phyloP scores from a whole-genome alignment of 2,888 invertebrate species.

The Slavum lentiscoides region DNA sequence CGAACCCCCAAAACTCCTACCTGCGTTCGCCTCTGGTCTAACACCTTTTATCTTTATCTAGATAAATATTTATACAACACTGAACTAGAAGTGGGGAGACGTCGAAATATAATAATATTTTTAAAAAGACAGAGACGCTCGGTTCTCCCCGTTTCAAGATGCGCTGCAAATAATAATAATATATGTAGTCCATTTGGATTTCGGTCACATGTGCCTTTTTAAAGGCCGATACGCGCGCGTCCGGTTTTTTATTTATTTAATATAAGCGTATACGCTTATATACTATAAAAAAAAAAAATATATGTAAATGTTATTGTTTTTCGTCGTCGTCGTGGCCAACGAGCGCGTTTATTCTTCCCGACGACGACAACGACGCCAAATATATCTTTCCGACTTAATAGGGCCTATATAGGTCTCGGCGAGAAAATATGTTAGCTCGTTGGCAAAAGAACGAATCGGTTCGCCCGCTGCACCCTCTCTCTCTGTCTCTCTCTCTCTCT shows the following conservation, averaged over 20 bases:
- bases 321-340: background rate
- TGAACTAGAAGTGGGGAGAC: no score
- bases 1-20: no score
- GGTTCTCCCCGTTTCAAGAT: no score
- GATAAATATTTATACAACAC: no score
- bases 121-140: no score
- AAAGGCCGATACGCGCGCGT: background rate
- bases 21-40: no score
- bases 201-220: background rate
- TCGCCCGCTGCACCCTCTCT: background rate
- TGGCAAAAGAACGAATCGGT: background rate
- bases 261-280: background rate
- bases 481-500: background rate
- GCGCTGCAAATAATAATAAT: background rate
- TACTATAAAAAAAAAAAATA: no score
- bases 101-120: no score
- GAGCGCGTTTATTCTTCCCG: background rate
- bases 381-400: constrained; percentile 24
- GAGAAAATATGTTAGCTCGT: constrained; percentile 29
- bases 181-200: background rate
- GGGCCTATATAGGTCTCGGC: background rate
- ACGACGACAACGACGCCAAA: constrained; percentile 41
- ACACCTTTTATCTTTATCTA: no score
- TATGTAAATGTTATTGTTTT: constrained; percentile 44
- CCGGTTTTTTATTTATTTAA: background rate